Evolutionary conservation across 2,113 vertebrate genomes (phyloP).

Genomic region (Cavia porcellus): DNA sequence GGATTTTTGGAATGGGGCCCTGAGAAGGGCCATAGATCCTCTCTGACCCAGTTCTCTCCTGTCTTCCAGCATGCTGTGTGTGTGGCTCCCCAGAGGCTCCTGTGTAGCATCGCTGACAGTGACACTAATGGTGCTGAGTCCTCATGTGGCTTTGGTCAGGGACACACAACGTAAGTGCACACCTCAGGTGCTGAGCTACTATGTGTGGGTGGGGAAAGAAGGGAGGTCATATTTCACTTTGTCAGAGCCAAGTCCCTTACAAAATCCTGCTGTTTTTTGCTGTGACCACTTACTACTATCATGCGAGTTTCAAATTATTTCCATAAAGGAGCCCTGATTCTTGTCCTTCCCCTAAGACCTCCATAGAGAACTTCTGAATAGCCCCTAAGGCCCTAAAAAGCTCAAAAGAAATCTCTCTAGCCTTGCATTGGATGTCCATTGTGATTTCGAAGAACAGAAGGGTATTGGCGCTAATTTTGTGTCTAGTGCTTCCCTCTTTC

Average conservation of each 20-base stretch:
- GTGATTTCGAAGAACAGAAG: background rate
- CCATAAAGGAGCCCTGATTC: background rate
- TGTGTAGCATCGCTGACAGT: background rate
- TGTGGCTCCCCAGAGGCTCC: background rate
- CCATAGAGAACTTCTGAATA: too few species aligned
- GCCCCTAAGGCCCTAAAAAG: rapidly evolving
- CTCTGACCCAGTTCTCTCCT: background rate
- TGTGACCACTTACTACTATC: background rate
- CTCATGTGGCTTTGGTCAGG: background rate
- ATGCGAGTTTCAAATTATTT: background rate
- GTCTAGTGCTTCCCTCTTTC: rapidly evolving
- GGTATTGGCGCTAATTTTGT: background rate
- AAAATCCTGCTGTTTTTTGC: background rate
- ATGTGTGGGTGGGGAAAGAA: background rate
- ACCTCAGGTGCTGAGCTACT: background rate
- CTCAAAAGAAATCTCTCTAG: background rate
- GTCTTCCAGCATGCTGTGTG: background rate
- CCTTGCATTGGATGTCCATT: rapidly evolving
- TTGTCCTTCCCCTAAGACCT: background rate
- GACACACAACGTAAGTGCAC: background rate
- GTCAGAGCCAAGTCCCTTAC: background rate
- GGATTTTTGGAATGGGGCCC: too few species aligned
- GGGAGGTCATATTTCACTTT: too few species aligned
- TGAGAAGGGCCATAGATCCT: background rate
- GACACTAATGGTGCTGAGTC: constrained; percentile 22